phyloP scores from a whole-genome alignment of 2,113 vertebrate genomes.

The Podocnemis expansa region DNA sequence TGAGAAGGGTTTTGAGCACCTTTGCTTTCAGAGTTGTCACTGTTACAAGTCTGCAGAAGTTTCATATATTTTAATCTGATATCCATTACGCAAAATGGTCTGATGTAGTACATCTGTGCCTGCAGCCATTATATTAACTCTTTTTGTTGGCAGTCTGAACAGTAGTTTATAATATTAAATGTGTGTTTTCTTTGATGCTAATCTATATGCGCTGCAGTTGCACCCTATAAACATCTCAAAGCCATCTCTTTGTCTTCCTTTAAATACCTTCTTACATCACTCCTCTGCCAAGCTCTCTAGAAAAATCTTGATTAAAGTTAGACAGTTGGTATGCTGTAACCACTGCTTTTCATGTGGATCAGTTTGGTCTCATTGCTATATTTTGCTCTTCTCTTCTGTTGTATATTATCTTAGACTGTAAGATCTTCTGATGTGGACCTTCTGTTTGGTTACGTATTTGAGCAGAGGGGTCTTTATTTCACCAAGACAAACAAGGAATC shows the following conservation, averaged over 20 bases:
- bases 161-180: neutral
- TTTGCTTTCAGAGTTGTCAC: neutral
- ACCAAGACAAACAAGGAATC: too few relatives aligned
- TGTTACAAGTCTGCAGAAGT: conserved; percentile 5
- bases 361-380: neutral
- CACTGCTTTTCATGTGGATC: neutral
- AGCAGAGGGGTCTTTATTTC: neutral
- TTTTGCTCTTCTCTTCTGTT: neutral
- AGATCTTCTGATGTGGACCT: neutral
- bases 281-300: neutral
- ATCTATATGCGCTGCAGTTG: neutral
- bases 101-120: neutral
- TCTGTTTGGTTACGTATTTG: neutral
- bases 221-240: neutral
- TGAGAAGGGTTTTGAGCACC: neutral
- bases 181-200: neutral
- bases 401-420: neutral
- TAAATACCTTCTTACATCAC: neutral
- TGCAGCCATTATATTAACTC: neutral
- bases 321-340: neutral
- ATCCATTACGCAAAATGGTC: neutral
- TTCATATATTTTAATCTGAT: neutral
- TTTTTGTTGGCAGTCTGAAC: neutral
- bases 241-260: neutral
- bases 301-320: neutral